A percentile compares a stretch with the other conserved stretches of the same genome.
Conservation (phyloP, 2,113 vertebrate species). For the Alouatta palliata region DNA sequence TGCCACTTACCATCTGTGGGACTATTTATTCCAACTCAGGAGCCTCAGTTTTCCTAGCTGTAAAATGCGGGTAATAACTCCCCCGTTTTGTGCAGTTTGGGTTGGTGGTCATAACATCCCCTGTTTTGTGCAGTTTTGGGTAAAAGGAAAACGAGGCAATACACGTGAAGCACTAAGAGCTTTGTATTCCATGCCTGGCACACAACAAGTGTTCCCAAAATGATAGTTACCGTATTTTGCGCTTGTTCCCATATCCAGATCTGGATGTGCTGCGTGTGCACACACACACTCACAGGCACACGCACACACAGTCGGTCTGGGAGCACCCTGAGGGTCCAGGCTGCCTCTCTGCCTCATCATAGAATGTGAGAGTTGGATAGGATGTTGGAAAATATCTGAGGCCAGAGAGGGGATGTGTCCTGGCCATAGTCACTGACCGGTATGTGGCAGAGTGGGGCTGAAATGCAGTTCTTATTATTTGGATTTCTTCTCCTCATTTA, state of each 20-base stretch:
- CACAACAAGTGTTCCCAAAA: background rate
- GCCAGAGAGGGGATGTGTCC: background rate
- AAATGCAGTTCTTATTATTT: background rate
- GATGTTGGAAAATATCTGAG: slow-evolving; percentile 37
- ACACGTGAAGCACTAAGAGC: rapidly evolving
- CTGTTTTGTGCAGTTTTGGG: no score
- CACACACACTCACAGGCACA: rapidly evolving
- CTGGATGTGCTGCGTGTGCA: rapidly evolving
- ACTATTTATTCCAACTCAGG: background rate
- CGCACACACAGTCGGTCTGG: background rate
- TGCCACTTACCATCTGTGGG: no score
- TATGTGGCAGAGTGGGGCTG: background rate
- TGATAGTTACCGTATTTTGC: rapidly evolving
- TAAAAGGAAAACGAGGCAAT: background rate
- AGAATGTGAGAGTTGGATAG: background rate
- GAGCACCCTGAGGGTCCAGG: background rate
- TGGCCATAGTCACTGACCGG: background rate
- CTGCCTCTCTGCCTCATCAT: background rate
- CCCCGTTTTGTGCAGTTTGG: no score
- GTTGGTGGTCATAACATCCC: background rate
- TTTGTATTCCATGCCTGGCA: background rate
- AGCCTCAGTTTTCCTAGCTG: background rate
- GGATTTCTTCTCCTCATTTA: slow-evolving; percentile 8
- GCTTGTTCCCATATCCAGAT: background rate
- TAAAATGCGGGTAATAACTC: background rate